Percentiles rank a stretch among this genome's conserved stretches.
phyloP scores from a whole-genome alignment of 1,140 invertebrate genomes.

The Rhopalosiphum maidis region DNA sequence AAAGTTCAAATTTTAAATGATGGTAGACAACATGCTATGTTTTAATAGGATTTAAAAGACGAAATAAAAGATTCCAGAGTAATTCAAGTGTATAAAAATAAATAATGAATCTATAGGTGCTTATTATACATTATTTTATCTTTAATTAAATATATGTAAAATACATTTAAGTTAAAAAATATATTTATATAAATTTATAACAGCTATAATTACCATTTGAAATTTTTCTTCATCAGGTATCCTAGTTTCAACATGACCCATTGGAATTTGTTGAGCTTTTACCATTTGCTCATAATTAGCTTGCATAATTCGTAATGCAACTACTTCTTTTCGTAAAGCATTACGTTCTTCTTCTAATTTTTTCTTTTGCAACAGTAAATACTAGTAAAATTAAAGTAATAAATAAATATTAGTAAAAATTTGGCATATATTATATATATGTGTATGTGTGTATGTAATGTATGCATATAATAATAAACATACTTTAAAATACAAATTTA shows the following conservation, averaged over 20 bases:
- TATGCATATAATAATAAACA: neutral
- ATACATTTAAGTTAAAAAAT: neutral
- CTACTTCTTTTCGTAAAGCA: slow-evolving; percentile 91
- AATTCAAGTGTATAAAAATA: neutral
- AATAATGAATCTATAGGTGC: too few species aligned
- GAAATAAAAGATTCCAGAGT: neutral
- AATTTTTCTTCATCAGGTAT: slow-evolving; percentile 95
- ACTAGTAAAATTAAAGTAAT: slow-evolving; percentile 68
- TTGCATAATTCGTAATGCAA: slow-evolving; percentile 90
- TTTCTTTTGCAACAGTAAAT: slow-evolving; percentile 87
- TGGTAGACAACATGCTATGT: neutral
- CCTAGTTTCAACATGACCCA: slow-evolving; percentile 82
- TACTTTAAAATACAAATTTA: neutral
- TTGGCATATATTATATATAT: too few species aligned
- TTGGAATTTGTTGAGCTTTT: slow-evolving; percentile 92
- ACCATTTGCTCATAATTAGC: slow-evolving; percentile 96
- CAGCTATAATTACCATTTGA: slow-evolving; percentile 79
- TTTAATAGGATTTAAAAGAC: neutral
- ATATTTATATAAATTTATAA: neutral
- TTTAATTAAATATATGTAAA: neutral
- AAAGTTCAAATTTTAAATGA: neutral
- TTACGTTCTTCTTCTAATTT: slow-evolving; percentile 93
- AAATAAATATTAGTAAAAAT: neutral
- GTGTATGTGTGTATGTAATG: too few species aligned
- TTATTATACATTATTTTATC: neutral